phyloP scores from a whole-genome alignment of 2,113 vertebrate species.

The Neodontobutis hainanensis region DNA sequence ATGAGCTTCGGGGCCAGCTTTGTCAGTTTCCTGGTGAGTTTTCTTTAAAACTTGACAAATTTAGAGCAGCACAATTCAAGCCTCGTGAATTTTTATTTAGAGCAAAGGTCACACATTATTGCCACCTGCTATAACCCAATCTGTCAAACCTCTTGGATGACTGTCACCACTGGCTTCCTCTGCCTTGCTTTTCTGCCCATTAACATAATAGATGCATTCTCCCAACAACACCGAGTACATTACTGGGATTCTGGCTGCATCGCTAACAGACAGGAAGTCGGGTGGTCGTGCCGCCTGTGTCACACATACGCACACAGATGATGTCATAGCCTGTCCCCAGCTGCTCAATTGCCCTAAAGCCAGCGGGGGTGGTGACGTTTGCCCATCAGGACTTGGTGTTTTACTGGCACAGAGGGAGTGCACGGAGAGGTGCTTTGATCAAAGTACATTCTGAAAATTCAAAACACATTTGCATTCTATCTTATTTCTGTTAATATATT shows the following conservation, averaged over 20 bases:
- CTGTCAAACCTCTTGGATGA: conserved; percentile 16
- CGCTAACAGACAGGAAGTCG: conserved; percentile 1
- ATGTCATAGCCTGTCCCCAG: conserved; percentile 48
- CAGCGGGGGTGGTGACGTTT: conserved; percentile 28
- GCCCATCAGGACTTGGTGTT: conserved; percentile 3
- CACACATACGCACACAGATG: conserved; percentile 26
- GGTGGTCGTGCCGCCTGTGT: conserved; percentile 6
- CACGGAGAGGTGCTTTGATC: background rate
- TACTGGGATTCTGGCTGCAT: conserved; percentile 18
- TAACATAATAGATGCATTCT: conserved; percentile 62
- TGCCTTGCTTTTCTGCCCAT: conserved; percentile 33
- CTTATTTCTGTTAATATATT: background rate
- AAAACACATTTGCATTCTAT: background rate
- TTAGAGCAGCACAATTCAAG: no score
- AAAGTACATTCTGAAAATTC: conserved; percentile 5
- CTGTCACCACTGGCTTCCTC: conserved; percentile 42
- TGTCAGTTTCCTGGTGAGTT: conserved; percentile 98
- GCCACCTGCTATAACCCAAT: conserved; percentile 6
- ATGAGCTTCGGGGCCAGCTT: conserved; percentile 99
- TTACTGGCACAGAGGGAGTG: background rate
- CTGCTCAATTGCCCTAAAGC: conserved; percentile 36
- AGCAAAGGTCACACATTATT: background rate
- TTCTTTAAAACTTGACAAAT: background rate
- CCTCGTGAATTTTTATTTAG: background rate
- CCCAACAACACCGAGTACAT: conserved; percentile 27